A percentile compares a stretch with the other conserved stretches of the same genome.
phyloP scores from a whole-genome alignment of 2,888 invertebrate species.

The Linyphia triangularis region DNA sequence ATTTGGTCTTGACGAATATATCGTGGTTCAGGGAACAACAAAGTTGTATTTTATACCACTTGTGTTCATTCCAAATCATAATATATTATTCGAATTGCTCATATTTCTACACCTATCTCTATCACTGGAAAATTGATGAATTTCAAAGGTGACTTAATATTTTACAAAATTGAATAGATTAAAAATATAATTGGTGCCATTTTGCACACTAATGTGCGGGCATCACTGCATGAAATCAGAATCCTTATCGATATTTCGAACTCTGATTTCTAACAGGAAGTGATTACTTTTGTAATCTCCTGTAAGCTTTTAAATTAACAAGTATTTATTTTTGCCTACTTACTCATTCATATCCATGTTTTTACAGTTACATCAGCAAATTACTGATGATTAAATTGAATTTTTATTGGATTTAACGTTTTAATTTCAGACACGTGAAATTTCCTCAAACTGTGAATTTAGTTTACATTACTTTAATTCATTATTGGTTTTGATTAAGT shows the following conservation, averaged over 20 bases:
- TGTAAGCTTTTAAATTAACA: neutral
- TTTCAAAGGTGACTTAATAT: neutral
- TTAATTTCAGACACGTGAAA: neutral
- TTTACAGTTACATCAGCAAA: neutral
- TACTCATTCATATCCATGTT: conserved; percentile 49
- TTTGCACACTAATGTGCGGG: conserved; percentile 22
- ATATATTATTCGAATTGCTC: neutral
- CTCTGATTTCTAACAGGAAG: neutral
- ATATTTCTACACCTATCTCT: no score
- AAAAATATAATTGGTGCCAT: neutral
- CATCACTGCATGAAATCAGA: neutral
- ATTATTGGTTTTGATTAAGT: neutral
- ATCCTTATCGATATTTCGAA: neutral
- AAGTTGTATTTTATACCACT: no score
- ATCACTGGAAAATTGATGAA: no score
- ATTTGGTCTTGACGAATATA: neutral
- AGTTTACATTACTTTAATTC: neutral
- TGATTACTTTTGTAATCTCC: neutral
- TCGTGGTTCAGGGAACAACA: conserved; percentile 42
- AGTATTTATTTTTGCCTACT: neutral
- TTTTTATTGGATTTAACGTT: neutral
- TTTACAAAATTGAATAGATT: neutral
- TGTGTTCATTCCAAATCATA: neutral
- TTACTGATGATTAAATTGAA: neutral
- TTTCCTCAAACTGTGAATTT: neutral